Evolutionary conservation across 2,113 vertebrate species (phyloP), one percentile per base, ranked within the genome.

Genomic region (Girardinichthys multiradiatus): DNA sequence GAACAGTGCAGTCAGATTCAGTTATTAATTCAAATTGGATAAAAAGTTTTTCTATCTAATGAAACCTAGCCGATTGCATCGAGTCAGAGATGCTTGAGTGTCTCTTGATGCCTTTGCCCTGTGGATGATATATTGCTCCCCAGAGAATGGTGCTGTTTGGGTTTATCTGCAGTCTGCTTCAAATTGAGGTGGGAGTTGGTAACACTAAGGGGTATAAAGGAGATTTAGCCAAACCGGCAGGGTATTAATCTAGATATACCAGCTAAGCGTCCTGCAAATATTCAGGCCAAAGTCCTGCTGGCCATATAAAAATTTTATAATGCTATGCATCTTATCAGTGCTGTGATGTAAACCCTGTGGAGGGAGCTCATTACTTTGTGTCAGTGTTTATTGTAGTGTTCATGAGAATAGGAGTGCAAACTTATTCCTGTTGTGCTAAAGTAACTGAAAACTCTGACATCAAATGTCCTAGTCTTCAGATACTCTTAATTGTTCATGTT

Each of bases 101-200:
- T 78, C 70, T 81, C 75, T 59, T 66, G 85, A 64, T 39, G 79
- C 80, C 80, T 77, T 61, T 35, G 62, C 81, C 85, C 70, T 57
- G 68, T 81, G 83, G 88, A 93, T 91, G 79, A 89, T 92, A 89
- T 61, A 82, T 72, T 59, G 72, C 71, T 70, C 87, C 81, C 75
- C 63, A 78, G 82, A 86, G 83, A n/a, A 91, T 48, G 7, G 57
- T 19, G 48, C 82, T 14, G 37, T 72, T 71, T 42, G 68, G 84
- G 84, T 82, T 90, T 88, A 85, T 81, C 84, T 87, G 83, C 80
- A 84, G 33, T 81, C 81, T 68, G 74, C 74, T 86, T 63, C 82
- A 94, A 92, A 94, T 94, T 95, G 89, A 93, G 85, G 81, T 87
- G 92, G 93, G 94, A 94, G 87, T 86, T 84, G 77, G 70, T 72